Evolutionary conservation across 2,113 vertebrate genomes (phyloP).

Genomic region (Otis tarda): DNA sequence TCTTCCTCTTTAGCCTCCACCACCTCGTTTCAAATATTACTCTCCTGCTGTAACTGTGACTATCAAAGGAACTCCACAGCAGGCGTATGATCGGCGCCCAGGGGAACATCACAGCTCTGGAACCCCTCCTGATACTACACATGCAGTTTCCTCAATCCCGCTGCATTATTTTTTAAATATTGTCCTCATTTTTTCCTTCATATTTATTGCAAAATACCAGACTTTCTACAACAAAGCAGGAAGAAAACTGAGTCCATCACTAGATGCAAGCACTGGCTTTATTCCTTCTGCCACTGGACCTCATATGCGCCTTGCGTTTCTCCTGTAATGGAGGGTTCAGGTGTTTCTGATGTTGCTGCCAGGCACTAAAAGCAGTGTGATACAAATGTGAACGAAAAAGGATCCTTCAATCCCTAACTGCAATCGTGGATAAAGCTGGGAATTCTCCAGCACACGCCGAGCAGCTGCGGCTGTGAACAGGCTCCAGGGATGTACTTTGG

Average conservation of each 20-base stretch:
- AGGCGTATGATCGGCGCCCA: neutral
- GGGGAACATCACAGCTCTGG: neutral
- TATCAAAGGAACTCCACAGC: neutral
- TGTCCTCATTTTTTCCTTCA: neutral
- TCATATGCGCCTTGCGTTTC: neutral
- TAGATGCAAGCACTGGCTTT: neutral
- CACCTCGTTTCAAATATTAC: neutral
- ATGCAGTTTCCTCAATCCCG: neutral
- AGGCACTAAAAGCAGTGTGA: constrained; percentile 39
- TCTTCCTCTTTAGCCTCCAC: neutral
- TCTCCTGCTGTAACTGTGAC: neutral
- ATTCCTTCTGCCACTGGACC: neutral
- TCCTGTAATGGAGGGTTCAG: constrained; percentile 37
- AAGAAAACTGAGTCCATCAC: neutral
- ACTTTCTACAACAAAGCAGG: neutral
- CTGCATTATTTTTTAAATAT: neutral
- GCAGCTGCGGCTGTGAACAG: constrained; percentile 64
- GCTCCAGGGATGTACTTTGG: constrained; percentile 61
- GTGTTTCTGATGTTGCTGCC: constrained; percentile 40
- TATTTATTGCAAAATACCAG: neutral
- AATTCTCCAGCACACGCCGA: constrained; percentile 40
- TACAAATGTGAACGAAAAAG: constrained; percentile 31
- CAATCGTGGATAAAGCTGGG: constrained; percentile 10
- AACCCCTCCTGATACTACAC: neutral
- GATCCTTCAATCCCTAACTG: neutral